These are phyloP conservation scores for Burhinus oedicnemus DNA, from an alignment of 2,113 vertebrate species.

Conservation along the genomic window DNA sequence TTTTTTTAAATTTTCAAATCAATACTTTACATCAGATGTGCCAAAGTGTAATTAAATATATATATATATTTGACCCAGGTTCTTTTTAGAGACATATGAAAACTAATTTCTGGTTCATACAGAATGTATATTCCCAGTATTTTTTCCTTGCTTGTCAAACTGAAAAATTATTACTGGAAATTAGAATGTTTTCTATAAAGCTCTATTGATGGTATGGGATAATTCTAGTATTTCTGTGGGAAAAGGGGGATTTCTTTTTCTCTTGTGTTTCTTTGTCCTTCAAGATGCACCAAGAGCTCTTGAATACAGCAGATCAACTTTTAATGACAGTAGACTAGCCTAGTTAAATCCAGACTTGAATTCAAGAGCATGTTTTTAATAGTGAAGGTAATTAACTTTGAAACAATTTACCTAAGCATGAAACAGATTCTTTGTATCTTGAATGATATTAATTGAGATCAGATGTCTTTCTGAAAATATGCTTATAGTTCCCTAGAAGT, in stretches of 20 bases:
- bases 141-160: neutral
- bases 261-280: neutral
- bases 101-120: neutral
- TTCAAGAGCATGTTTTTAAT: neutral
- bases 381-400: neutral
- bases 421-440: neutral
- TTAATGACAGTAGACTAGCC: neutral
- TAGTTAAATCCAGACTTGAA: neutral
- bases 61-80: neutral
- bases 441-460: neutral
- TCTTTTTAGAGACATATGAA: neutral
- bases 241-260: neutral
- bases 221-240: neutral
- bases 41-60: neutral
- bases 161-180: neutral
- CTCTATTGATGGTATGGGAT: fast-evolving
- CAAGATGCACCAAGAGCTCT: neutral
- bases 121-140: neutral
- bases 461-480: neutral
- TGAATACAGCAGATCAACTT: neutral
- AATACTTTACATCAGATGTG: neutral
- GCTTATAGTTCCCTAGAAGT: neutral
- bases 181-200: neutral
- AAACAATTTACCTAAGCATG: neutral
- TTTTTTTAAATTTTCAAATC: neutral